phyloP scores from a whole-genome alignment of 2,797 vertebrate genomes.

The Macropus fuliginosus region DNA sequence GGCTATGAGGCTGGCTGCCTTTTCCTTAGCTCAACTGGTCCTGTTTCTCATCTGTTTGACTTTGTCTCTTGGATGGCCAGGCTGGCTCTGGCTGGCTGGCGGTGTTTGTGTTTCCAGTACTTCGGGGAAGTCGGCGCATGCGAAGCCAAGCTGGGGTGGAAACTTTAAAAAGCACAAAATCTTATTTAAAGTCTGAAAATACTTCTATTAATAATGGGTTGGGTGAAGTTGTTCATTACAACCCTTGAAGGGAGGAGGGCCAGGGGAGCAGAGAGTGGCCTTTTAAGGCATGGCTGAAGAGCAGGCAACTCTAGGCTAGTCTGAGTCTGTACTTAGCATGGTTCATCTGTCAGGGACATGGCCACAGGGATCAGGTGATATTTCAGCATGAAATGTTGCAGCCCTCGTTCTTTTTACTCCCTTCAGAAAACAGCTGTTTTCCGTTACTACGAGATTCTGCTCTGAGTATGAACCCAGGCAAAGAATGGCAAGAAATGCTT shows the following conservation, averaged over 20 bases:
- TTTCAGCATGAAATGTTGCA: slow-evolving; percentile 48
- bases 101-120: slow-evolving; percentile 15
- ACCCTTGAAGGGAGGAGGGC: slow-evolving; percentile 8
- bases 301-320: slow-evolving; percentile 11
- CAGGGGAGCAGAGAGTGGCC: background rate
- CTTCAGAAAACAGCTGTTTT: slow-evolving; percentile 54
- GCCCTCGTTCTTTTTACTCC: slow-evolving; percentile 40
- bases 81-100: slow-evolving; percentile 11
- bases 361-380: slow-evolving; percentile 36
- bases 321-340: background rate
- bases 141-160: slow-evolving; percentile 18
- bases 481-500: slow-evolving; percentile 28
- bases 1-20: slow-evolving; percentile 45
- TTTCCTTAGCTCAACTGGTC: slow-evolving; percentile 27
- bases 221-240: slow-evolving; percentile 24
- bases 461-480: slow-evolving; percentile 11
- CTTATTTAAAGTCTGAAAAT: slow-evolving; percentile 64
- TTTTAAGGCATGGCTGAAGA: slow-evolving; percentile 30
- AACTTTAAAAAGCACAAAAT: slow-evolving; percentile 43
- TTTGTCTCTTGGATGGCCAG: slow-evolving; percentile 63
- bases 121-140: background rate
- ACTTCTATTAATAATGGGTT: slow-evolving; percentile 48
- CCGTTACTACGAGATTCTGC: slow-evolving; percentile 39
- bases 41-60: slow-evolving; percentile 65
- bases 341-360: slow-evolving; percentile 53